Base-by-base conservation (phyloP, 2,113 vertebrate genomes). In the Piliocolobus tephrosceles region DNA sequence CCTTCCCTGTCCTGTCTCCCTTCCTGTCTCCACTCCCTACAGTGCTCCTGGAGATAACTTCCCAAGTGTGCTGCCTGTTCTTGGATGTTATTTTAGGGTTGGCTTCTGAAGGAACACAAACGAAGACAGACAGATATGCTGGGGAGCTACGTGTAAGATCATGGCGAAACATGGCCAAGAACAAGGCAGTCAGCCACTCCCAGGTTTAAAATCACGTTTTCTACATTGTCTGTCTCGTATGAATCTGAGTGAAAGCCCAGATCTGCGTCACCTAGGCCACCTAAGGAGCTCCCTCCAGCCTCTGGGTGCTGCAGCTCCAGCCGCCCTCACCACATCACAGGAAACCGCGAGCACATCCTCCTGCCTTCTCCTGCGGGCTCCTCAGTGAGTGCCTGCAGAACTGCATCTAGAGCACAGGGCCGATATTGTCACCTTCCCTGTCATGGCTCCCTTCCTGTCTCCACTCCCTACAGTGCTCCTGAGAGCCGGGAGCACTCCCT, bases 321-420 rank as follows among this genome's bases (percentile, higher is more conserved):
- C 94, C 82, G 86, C 57, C 88, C 78, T 30, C 70, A 92, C 97
- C 97, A 96, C 95, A 78, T 97, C 91, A 68, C 52, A 97, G 93
- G 96, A 98, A 98, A 94, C 97, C 94, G 64, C 64, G 79, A 96
- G 78, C 92, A 89, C 95, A 92, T 96, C 86, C 81, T 86, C 82
- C 90, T 97, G 78, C 68, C 40, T 76, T 78, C 96, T 97, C 52
- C 0, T 90, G 85, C 89, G 92, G 47, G 94, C 86, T 92, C 57
- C 84, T 88, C 89, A 94, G 89, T 95, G 95, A 96, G 85, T 18
- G 61, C 93, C 95, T 94, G 70, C 80, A 38, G 35, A 35, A 9
- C 68, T 38, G 7, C 68, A 38, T 72, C 35, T 38, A 20, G 89
- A 97, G 81, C 95, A 96, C 97, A 96, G 96, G 88, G 97, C 96